phyloP scores from a whole-genome alignment of 35 echinoderm and acorn worm species.

The Ophioderma brevispina region DNA sequence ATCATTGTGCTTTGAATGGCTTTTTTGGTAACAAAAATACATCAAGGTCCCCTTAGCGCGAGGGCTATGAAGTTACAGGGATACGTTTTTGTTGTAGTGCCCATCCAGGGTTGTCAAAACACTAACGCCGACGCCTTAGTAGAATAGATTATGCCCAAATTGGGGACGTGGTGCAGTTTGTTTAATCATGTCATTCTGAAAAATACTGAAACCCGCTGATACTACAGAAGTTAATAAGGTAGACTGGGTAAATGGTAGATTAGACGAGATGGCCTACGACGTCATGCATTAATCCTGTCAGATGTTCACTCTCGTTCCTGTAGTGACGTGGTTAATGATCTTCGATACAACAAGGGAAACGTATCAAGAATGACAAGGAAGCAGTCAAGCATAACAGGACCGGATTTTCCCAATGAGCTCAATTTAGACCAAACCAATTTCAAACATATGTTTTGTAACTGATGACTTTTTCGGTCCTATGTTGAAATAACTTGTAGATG shows the following conservation, averaged over 20 bases:
- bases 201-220: neutral
- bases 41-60: neutral
- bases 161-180: no score
- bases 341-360: neutral
- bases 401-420: neutral
- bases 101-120: no score
- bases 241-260: neutral
- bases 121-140: conserved; percentile 3
- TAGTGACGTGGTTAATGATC: neutral
- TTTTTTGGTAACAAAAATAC: neutral
- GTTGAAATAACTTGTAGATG: no score
- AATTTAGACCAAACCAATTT: neutral
- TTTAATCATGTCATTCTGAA: neutral
- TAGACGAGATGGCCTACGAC: neutral
- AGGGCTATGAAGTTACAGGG: conserved; percentile 15
- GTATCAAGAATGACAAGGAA: no score
- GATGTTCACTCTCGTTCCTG: no score
- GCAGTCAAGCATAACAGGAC: neutral
- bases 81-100: neutral
- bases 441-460: neutral
- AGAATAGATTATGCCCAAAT: neutral
- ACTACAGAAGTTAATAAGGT: neutral
- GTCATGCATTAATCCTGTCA: no score
- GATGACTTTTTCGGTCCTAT: neutral
- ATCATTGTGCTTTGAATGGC: neutral